Evolutionary conservation across 2,113 vertebrate genomes (phyloP).

Genomic region (Elgaria multicarinata): DNA sequence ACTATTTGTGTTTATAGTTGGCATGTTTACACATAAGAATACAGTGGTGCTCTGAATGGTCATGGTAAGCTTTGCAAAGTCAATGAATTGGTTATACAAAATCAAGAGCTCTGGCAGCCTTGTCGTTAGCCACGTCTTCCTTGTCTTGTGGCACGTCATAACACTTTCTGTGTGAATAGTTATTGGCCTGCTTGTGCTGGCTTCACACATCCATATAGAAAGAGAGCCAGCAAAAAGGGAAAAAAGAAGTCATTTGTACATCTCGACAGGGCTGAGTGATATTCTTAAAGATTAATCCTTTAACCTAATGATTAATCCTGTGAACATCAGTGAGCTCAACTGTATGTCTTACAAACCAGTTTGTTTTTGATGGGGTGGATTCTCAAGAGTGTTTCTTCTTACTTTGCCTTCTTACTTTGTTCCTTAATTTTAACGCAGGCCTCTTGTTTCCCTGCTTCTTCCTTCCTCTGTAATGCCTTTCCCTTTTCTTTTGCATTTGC

Average conservation of each 20-base stretch:
- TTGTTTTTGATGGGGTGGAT: background rate
- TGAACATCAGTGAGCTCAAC: background rate
- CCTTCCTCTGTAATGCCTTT: background rate
- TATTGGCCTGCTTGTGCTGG: too few relatives aligned
- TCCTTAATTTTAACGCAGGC: background rate
- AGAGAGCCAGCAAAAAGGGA: too few relatives aligned
- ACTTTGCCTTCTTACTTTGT: too few relatives aligned
- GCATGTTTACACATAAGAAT: too few relatives aligned
- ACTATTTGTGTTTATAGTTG: background rate
- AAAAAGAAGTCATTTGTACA: too few relatives aligned
- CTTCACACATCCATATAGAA: too few relatives aligned
- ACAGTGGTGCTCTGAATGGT: background rate
- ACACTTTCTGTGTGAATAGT: too few relatives aligned
- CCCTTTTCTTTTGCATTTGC: background rate
- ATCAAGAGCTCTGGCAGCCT: background rate
- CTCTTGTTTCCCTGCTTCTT: background rate
- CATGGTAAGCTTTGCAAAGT: background rate
- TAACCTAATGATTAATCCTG: too few relatives aligned
- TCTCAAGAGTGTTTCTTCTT: background rate
- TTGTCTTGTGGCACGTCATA: too few relatives aligned
- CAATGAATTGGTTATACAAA: background rate
- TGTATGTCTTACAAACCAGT: background rate
- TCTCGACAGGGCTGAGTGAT: too few relatives aligned
- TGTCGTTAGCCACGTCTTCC: background rate
- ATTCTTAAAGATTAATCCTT: too few relatives aligned